Evolutionary conservation across 92 coral and sea anemone genomes (phyloP), one percentile per base, ranked within the genome.

Genomic region (Paragorgia papillata): DNA sequence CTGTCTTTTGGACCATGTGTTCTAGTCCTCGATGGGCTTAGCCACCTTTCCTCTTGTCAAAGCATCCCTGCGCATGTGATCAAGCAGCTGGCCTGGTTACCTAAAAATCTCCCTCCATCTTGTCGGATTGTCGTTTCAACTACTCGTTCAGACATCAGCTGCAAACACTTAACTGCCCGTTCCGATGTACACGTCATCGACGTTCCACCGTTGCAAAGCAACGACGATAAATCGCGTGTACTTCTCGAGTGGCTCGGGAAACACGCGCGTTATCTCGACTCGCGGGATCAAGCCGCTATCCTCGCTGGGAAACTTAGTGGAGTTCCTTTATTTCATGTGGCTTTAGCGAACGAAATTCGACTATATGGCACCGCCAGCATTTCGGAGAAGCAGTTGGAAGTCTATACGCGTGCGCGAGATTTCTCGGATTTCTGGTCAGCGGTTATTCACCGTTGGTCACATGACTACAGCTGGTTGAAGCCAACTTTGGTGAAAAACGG

Each of bases 381-480:
- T 30, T 86, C 95, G 4, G 95, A 94, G 62, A 84, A 89, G 2
- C 90, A 84, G 26, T 71, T 94, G 4, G 98, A 94, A 31, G 63
- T 81, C 7, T 94, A 94, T 58, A 49, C 80, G 7, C 92, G 84
- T 9, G 92, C 98, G 1, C 56, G 95, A 15, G 83, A 85, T 20
- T 69, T 94, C 8, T 74, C 90, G 55, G 95, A 91, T 49, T 76
- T 94, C 74, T 94, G 98, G 98, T 84, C 87, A 41, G 85, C 85
- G 80, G 90, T 91, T 69, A 81, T 94, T 28, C 97, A 93, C 74
- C 97, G 97, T 39, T 94, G 98, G 98, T 88, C 97, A 14, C 95
- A 84, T 63, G 97, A 94, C 81, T 94, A 94, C 70, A 96, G 95
- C 34, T 94, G 98, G 98, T 77, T 94, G 57, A 85, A 92, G 35